Evolutionary conservation across 2,888 invertebrate genomes (phyloP).

Genomic region (Trissonchulus latispiculum): DNA sequence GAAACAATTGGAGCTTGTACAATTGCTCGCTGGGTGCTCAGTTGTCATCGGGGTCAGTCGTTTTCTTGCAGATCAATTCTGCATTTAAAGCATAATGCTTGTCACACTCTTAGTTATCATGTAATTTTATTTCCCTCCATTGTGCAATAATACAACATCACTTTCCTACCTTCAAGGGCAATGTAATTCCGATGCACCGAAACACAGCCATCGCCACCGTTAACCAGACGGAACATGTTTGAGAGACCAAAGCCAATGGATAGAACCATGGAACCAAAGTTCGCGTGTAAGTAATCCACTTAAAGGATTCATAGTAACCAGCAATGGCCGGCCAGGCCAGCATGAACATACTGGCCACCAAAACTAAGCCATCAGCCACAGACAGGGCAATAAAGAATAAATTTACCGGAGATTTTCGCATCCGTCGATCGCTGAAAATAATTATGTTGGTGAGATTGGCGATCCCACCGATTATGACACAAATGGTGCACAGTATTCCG

Average conservation of each 20-base stretch:
- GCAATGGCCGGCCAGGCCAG: background rate
- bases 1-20: too few species aligned
- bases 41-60: too few species aligned
- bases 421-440: background rate
- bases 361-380: background rate
- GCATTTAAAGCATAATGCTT: too few species aligned
- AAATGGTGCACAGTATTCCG: background rate
- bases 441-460: background rate
- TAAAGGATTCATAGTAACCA: background rate
- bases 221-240: conserved; percentile 9
- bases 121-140: too few species aligned
- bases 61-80: too few species aligned
- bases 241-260: conserved; percentile 3
- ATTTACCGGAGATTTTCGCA: background rate
- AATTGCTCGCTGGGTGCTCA: too few species aligned
- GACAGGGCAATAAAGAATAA: conserved; percentile 4
- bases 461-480: background rate
- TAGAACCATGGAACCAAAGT: conserved; percentile 1
- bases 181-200: conserved; percentile 8
- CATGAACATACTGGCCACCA: conserved; percentile 8
- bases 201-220: conserved; percentile 2
- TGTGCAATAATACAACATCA: too few species aligned
- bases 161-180: background rate
- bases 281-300: background rate
- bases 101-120: too few species aligned